phyloP scores from a whole-genome alignment of 2,113 vertebrate genomes.

The Cacatua alba region DNA sequence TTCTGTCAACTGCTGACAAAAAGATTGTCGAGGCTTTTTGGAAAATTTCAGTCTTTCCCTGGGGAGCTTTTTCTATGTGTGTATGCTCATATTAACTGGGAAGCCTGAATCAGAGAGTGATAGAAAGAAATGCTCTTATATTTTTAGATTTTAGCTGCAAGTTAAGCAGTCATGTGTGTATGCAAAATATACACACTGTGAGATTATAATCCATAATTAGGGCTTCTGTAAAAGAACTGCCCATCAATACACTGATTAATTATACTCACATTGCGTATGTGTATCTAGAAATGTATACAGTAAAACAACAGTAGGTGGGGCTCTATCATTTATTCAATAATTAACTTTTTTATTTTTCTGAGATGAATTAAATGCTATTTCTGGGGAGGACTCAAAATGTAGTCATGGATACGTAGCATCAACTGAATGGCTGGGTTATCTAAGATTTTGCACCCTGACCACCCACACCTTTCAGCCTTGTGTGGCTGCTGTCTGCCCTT shows the following conservation, averaged over 20 bases:
- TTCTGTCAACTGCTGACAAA: not conserved
- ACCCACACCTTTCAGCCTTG: not conserved
- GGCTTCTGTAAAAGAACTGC: not conserved
- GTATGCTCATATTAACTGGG: not conserved
- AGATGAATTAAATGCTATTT: not conserved
- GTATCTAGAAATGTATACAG: not conserved
- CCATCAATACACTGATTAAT: not conserved
- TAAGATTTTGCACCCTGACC: not conserved
- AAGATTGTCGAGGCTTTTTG: not conserved
- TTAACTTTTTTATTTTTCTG: not conserved
- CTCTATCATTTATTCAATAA: conserved; percentile 5
- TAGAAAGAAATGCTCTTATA: not conserved
- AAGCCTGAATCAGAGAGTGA: not conserved
- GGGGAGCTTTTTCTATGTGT: not conserved
- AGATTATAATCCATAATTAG: not conserved
- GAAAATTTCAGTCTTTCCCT: not conserved
- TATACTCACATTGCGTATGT: not conserved
- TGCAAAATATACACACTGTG: not conserved
- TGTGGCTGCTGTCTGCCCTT: not conserved
- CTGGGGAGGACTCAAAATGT: not conserved
- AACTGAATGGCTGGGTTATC: not conserved
- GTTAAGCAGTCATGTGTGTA: not conserved
- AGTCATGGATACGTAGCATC: not conserved
- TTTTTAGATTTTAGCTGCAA: not conserved
- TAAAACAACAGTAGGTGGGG: conserved; percentile 22